A percentile compares a stretch with the other conserved stretches of the same genome.
Conservation (phyloP, 2,113 vertebrate genomes). For the Halcyon senegalensis region DNA sequence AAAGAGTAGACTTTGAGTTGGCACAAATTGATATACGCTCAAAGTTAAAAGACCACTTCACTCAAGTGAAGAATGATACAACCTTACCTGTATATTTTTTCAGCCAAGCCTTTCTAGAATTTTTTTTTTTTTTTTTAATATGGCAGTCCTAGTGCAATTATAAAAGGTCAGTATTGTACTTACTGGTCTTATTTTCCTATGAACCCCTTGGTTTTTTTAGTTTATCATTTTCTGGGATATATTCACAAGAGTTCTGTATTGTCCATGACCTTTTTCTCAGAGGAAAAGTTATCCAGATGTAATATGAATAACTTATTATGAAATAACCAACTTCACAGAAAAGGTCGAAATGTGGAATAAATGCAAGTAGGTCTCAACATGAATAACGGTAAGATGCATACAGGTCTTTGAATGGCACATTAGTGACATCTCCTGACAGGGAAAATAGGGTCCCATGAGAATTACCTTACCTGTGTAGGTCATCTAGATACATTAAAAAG, state of each 20-base stretch:
- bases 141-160: neutral
- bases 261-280: neutral
- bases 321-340: conserved; percentile 27
- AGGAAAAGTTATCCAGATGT: neutral
- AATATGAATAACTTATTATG: conserved; percentile 24
- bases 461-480: neutral
- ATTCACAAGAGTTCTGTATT: neutral
- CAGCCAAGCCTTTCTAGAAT: neutral
- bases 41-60: neutral
- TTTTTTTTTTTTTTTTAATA: neutral
- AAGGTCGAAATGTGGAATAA: conserved; percentile 33
- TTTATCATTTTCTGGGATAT: neutral
- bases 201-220: neutral
- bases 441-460: neutral
- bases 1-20: neutral
- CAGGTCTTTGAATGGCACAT: neutral
- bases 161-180: neutral
- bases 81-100: neutral
- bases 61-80: neutral
- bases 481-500: neutral
- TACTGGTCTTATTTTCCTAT: neutral
- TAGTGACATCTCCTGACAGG: neutral
- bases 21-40: neutral
- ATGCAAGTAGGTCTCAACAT: neutral
- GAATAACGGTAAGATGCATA: neutral